phyloP scores from a whole-genome alignment of 2,888 invertebrate genomes.

The Ecdyonurus torrentis region DNA sequence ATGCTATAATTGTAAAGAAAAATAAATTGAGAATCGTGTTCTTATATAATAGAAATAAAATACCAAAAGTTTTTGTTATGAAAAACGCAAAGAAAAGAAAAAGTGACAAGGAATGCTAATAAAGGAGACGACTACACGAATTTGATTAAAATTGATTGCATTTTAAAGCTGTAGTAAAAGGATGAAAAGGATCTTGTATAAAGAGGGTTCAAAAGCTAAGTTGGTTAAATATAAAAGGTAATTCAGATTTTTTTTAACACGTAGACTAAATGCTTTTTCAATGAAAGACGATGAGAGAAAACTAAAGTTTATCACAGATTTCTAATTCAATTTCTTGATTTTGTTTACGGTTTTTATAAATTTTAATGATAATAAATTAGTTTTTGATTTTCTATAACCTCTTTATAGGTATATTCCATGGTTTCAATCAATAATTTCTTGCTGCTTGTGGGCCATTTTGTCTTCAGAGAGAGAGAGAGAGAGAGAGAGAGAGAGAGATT shows the following conservation, averaged over 20 bases:
- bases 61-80: not conserved
- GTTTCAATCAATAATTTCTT: not conserved
- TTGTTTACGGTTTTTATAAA: no score
- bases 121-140: not conserved
- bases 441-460: not conserved
- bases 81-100: not conserved
- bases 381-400: not conserved
- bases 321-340: no score
- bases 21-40: not conserved
- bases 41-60: no score
- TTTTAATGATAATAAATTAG: no score
- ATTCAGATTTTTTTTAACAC: no score
- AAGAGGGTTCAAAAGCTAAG: no score
- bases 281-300: no score
- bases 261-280: no score
- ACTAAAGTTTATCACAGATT: no score
- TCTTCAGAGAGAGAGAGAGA: not conserved
- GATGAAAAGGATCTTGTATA: not conserved
- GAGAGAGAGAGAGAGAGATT: not conserved
- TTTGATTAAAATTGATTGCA: not conserved
- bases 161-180: not conserved
- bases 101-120: not conserved
- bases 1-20: not conserved
- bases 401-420: not conserved
- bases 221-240: no score